Base-by-base conservation (phyloP, 2,888 invertebrate genomes). In the Polyommatus iphigenia region DNA sequence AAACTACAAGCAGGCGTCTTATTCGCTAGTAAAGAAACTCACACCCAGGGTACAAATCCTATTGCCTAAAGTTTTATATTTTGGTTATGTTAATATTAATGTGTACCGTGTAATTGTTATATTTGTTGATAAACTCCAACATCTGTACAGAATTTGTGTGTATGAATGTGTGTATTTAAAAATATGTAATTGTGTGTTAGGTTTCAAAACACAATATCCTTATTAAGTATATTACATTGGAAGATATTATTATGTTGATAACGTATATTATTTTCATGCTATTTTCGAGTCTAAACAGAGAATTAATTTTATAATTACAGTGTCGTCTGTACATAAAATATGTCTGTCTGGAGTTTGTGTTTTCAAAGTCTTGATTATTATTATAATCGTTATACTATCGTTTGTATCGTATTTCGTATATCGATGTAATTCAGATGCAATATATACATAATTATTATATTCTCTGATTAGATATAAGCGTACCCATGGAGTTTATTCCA, bases 31-130 rank as follows among this genome's bases (percentile, higher is more conserved):
- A 4, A 29, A 18, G 18, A 67, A 67, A 67, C 67, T 67, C 67
- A 67, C 67, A 32, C 29, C 0, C 13, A 15, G 67, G 67, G 67
- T 67, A 67, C 67, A 67, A 29, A 10, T 32, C 15, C 29, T 67
- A 67, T 29, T 67, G 67, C 67, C 67, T 67, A 67, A 67, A 15
- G 67, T 67, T 29, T 67, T 32, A 67, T 32, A 29, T 67, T 67
- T 67, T 67, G 15, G 29, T 67, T 67, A 29, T 13, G 62, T 67
- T 24, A 67, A 29, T 67, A 29, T 67, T 67, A 67, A 24, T 59
- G 59, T 62, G 67, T 67, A 32, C 13, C 0, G 15, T 32, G 67
- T 67, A 32, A 15, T 32, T 29, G 67, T 67, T 67, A 67, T 67
- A 6, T n/a, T n/a, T n/a, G 67, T 67, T 32, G 6, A 29, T 67